phyloP scores from a whole-genome alignment of 2,113 vertebrate genomes.

The Sula dactylatra region DNA sequence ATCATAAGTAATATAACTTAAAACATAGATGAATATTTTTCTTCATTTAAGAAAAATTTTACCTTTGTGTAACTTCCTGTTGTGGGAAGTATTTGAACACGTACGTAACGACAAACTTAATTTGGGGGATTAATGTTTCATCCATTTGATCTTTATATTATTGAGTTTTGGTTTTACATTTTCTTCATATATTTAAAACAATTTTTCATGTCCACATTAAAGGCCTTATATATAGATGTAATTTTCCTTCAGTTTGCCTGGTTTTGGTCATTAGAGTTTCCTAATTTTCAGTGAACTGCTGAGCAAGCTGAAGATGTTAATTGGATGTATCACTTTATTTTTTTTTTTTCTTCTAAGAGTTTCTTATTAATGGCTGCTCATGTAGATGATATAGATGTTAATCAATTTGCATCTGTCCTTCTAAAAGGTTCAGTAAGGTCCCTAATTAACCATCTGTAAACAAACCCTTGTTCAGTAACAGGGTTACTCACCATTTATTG shows the following conservation, averaged over 20 bases:
- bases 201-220: not conserved
- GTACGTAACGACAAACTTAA: not conserved
- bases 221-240: not conserved
- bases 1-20: not conserved
- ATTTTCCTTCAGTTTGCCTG: not conserved
- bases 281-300: conserved; percentile 58
- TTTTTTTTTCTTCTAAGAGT: conserved; percentile 13
- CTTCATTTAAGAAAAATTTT: not conserved
- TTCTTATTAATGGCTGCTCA: conserved; percentile 58
- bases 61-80: not conserved
- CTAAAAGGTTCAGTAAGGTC: conserved; percentile 44
- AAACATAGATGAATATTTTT: not conserved
- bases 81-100: not conserved
- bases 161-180: not conserved
- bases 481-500: not conserved
- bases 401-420: conserved; percentile 57
- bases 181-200: not conserved
- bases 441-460: conserved; percentile 62
- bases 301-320: conserved; percentile 64
- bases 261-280: conserved; percentile 13
- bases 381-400: conserved; percentile 45
- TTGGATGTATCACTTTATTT: conserved; percentile 50
- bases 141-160: not conserved
- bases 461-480: not conserved
- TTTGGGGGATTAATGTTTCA: not conserved